These are phyloP conservation scores for Drosophila lini DNA, from an alignment of 1,140 invertebrate species.

Conservation along the genomic window DNA sequence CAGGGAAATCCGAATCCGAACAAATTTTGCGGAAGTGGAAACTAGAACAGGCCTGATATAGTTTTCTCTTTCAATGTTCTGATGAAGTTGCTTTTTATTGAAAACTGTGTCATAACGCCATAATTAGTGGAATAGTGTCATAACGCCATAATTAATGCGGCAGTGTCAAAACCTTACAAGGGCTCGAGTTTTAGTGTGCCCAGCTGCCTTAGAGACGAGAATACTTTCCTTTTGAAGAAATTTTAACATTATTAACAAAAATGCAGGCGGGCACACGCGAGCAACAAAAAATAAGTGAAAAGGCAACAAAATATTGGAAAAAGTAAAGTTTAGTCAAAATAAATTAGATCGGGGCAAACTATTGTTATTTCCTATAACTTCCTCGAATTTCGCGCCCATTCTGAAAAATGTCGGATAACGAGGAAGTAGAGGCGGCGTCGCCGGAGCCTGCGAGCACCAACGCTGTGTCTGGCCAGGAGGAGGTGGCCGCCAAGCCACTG, in stretches of 20 bases:
- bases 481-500: slow-evolving; percentile 21
- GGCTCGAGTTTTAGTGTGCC: neutral
- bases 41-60: too few species aligned
- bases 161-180: too few species aligned
- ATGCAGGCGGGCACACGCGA: neutral
- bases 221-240: too few species aligned
- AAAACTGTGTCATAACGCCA: too few species aligned
- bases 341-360: neutral
- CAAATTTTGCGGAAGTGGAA: too few species aligned
- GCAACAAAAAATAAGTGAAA: slow-evolving; percentile 7
- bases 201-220: neutral
- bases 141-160: too few species aligned
- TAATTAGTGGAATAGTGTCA: too few species aligned
- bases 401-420: slow-evolving; percentile 32
- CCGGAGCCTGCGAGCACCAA: neutral
- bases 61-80: too few species aligned
- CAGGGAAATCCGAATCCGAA: too few species aligned
- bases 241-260: neutral
- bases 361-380: neutral
- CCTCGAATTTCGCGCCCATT: neutral
- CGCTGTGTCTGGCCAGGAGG: slow-evolving; percentile 7
- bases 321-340: neutral
- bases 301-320: slow-evolving; percentile 2
- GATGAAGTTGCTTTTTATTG: too few species aligned
- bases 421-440: slow-evolving; percentile 5